Percentiles rank a stretch among this genome's conserved stretches.
These are phyloP conservation scores for Geopemphigus sp. DNA, from an alignment of 1,140 invertebrate species.

Conservation along the genomic window DNA sequence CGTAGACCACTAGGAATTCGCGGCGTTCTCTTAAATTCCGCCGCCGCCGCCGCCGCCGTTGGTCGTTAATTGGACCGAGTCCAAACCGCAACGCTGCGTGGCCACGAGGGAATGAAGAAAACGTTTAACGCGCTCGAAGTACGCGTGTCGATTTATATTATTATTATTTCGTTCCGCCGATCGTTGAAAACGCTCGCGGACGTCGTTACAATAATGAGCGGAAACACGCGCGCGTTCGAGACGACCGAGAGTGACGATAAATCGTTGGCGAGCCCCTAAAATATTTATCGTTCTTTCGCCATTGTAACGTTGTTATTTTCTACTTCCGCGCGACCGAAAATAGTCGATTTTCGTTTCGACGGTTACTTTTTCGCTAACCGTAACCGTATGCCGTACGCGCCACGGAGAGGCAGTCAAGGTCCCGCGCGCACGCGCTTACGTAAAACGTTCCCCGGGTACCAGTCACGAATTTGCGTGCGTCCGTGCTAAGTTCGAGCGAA, in stretches of 20 bases:
- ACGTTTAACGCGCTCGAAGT: neutral
- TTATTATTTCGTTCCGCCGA: neutral
- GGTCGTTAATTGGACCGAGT: neutral
- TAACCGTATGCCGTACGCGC: no score
- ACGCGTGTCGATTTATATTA: neutral
- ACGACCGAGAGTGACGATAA: no score
- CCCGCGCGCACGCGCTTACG: neutral
- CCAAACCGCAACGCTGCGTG: neutral
- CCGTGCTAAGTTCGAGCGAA: neutral
- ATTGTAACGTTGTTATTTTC: neutral
- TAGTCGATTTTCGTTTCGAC: slow-evolving; percentile 6
- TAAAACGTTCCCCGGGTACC: no score
- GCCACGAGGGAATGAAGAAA: no score
- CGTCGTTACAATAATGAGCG: no score
- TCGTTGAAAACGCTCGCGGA: no score
- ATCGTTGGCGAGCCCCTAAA: no score
- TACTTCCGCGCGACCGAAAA: neutral
- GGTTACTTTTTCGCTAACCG: neutral
- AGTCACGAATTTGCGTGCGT: slow-evolving; percentile 35
- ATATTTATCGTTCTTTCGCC: no score
- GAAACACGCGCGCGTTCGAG: no score
- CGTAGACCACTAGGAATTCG: slow-evolving; percentile 18
- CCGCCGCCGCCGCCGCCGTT: neutral
- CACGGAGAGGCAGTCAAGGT: no score
- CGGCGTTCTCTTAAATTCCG: slow-evolving; percentile 27